Evolutionary conservation across 1,140 invertebrate species (phyloP).

Genomic region (Zaprionus tsacasi): DNA sequence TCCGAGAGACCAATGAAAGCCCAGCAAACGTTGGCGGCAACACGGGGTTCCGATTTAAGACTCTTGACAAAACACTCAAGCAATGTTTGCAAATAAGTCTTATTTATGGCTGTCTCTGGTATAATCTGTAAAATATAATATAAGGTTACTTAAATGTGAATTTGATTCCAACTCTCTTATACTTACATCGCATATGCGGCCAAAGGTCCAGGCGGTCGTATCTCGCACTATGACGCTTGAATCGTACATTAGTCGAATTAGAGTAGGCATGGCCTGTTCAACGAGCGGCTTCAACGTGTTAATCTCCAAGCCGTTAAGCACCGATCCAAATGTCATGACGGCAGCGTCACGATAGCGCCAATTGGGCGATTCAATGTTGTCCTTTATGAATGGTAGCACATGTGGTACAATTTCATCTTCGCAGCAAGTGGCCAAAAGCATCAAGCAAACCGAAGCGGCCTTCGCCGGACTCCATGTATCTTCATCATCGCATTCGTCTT

Average conservation of each 20-base stretch:
- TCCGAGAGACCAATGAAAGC: conserved; percentile 99
- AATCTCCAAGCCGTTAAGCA: conserved; percentile 96
- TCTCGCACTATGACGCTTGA: conserved; percentile 96
- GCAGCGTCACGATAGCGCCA: conserved; percentile 99
- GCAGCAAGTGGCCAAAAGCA: conserved; percentile 98
- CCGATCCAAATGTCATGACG: conserved; percentile 99
- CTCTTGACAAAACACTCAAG: conserved; percentile 95
- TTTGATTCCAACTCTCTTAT: background rate
- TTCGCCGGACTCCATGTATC: conserved; percentile 99
- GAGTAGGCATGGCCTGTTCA: conserved; percentile 97
- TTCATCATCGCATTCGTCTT: conserved; percentile 97
- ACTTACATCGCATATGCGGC: conserved; percentile 94
- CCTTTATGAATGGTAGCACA: conserved; percentile 98
- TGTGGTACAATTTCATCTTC: conserved; percentile 98
- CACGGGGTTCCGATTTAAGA: conserved; percentile 95
- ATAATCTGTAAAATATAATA: conserved; percentile 87
- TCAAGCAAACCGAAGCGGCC: conserved; percentile 99
- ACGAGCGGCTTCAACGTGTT: conserved; percentile 95
- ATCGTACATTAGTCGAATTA: conserved; percentile 98
- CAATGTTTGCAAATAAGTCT: conserved; percentile 92
- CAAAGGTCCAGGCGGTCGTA: conserved; percentile 99
- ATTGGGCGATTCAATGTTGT: conserved; percentile 96
- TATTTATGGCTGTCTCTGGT: conserved; percentile 97
- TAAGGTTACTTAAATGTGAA: background rate
- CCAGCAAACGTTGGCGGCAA: conserved; percentile 99